Evolutionary conservation across 2,888 invertebrate species (phyloP).

Genomic region (Gastracanthus pulcherrimus): DNA sequence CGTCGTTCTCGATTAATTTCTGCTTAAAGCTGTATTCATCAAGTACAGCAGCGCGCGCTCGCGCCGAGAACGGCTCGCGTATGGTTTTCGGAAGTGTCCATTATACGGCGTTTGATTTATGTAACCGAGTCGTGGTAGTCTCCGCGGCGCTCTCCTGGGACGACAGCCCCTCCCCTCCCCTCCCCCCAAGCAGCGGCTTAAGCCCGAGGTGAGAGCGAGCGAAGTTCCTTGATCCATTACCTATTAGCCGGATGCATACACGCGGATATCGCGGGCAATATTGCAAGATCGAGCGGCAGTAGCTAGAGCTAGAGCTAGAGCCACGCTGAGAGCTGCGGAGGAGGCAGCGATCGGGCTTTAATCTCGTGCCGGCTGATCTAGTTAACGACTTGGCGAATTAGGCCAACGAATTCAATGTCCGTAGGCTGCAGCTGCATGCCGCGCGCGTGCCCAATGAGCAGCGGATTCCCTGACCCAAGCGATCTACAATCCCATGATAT

Average conservation of each 20-base stretch:
- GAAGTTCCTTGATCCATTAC: slow-evolving; percentile 12
- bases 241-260: slow-evolving; percentile 10
- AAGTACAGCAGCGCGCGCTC: neutral
- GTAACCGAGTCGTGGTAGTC: neutral
- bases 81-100: slow-evolving; percentile 49
- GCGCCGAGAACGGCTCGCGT: neutral
- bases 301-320: too few species aligned
- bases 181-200: too few species aligned
- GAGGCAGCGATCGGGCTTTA: slow-evolving; percentile 33
- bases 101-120: slow-evolving; percentile 49
- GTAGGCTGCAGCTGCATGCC: neutral
- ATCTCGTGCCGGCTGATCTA: slow-evolving; percentile 43
- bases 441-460: neutral
- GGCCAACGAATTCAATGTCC: slow-evolving; percentile 50
- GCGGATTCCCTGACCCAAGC: too few species aligned
- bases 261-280: neutral
- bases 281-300: neutral
- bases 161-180: too few species aligned
- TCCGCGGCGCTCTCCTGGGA: neutral
- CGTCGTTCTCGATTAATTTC: slow-evolving; percentile 48
- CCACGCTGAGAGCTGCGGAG: too few species aligned
- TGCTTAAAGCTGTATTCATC: slow-evolving; percentile 28
- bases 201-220: neutral
- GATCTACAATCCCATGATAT: too few species aligned
- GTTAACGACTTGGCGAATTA: slow-evolving; percentile 57